Evolutionary conservation across 2,113 vertebrate species (phyloP).

Genomic region (Anolis sagrei): DNA sequence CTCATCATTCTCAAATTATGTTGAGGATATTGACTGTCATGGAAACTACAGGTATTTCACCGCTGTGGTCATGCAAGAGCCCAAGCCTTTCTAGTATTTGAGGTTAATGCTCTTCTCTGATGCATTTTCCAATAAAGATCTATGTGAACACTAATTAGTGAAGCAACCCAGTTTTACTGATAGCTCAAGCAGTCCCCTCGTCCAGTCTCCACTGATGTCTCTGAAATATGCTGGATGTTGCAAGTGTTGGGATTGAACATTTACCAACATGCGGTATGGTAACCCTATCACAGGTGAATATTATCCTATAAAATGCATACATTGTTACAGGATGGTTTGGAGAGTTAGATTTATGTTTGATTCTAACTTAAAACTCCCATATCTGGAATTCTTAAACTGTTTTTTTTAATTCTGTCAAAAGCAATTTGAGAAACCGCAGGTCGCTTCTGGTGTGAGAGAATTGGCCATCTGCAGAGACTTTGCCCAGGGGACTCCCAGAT

Average conservation of each 20-base stretch:
- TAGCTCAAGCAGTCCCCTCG: neutral
- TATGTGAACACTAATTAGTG: constrained; percentile 69
- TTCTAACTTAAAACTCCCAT: neutral
- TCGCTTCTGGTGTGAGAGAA: too few relatives aligned
- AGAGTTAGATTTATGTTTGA: neutral
- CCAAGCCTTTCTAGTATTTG: constrained; percentile 59
- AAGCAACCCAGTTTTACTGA: constrained; percentile 53
- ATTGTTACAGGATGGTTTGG: neutral
- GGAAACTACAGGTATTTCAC: constrained; percentile 64
- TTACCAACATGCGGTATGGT: constrained; percentile 9
- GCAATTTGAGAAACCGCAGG: too few relatives aligned
- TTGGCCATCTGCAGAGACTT: too few relatives aligned
- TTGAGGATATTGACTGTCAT: constrained; percentile 62
- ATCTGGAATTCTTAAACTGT: neutral
- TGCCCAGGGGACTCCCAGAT: too few relatives aligned
- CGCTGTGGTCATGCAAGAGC: constrained; percentile 53
- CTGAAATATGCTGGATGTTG: constrained; percentile 4
- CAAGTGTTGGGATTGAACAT: constrained; percentile 1
- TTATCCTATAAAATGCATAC: neutral
- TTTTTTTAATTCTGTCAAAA: too few relatives aligned
- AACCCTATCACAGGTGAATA: neutral
- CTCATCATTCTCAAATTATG: constrained; percentile 58
- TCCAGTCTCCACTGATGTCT: neutral
- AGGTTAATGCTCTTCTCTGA: constrained; percentile 69
- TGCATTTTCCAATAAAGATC: constrained; percentile 52